Evolutionary conservation across 2,888 invertebrate species (phyloP).

Genomic region (Xylota segnis): DNA sequence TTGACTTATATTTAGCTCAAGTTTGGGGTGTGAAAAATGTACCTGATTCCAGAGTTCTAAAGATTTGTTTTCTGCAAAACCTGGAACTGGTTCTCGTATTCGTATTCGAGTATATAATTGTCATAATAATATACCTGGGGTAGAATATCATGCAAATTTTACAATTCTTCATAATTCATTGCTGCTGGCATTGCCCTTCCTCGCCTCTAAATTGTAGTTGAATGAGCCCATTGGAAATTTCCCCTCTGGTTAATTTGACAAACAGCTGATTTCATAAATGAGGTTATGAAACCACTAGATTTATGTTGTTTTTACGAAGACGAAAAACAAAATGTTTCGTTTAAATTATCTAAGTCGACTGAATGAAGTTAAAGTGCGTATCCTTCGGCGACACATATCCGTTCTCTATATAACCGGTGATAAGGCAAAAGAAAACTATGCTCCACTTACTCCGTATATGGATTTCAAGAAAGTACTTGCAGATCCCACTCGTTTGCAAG

Average conservation of each 20-base stretch:
- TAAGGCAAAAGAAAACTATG: constrained; percentile 89
- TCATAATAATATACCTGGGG: too few species aligned
- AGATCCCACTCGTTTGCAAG: constrained; percentile 85
- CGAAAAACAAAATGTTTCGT: constrained; percentile 42
- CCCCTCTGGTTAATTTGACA: constrained; percentile 14
- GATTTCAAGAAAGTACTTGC: constrained; percentile 87
- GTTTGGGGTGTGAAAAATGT: too few species aligned
- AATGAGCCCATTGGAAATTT: neutral
- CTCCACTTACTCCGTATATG: constrained; percentile 88
- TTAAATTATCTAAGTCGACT: constrained; percentile 16
- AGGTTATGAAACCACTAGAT: constrained; percentile 18
- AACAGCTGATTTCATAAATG: constrained; percentile 21
- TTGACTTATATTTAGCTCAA: too few species aligned
- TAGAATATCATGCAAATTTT: too few species aligned
- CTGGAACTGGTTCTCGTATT: too few species aligned
- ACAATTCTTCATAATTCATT: neutral
- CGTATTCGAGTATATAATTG: too few species aligned
- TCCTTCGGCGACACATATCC: constrained; percentile 77
- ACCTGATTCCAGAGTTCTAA: too few species aligned
- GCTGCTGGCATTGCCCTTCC: neutral
- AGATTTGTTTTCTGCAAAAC: too few species aligned
- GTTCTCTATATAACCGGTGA: constrained; percentile 87
- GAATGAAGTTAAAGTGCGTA: constrained; percentile 9
- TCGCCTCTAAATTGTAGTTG: neutral
- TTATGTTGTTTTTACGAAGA: neutral